Conservation (phyloP, 2,888 invertebrate genomes). For the Nephrotoma guestfalica region DNA sequence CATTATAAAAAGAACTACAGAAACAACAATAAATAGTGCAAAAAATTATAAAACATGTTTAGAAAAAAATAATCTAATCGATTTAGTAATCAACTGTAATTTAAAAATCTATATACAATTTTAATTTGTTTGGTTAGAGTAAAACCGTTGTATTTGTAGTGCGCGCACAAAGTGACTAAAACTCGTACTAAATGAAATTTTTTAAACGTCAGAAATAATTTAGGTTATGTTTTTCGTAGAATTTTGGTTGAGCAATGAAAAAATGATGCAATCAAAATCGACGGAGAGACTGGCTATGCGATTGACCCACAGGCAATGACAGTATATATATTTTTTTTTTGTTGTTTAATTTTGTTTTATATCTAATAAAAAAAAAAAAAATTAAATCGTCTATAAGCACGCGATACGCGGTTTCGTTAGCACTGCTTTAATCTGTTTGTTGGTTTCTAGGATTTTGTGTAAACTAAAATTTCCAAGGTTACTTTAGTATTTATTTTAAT, state of each 20-base stretch:
- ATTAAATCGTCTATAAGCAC: not conserved
- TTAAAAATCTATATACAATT: not conserved
- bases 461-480: not conserved
- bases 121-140: not conserved
- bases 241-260: not conserved
- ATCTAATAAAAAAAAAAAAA: not conserved
- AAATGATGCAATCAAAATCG: not conserved
- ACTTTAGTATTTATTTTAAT: not conserved
- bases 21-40: not conserved
- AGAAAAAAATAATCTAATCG: not conserved
- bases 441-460: not conserved
- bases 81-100: not conserved
- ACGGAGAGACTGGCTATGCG: not conserved
- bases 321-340: not conserved
- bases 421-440: not conserved
- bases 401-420: not conserved
- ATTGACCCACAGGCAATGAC: not conserved
- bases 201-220: not conserved
- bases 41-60: not conserved
- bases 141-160: not conserved
- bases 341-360: not conserved
- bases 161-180: not conserved
- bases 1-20: not conserved
- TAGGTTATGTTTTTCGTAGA: not conserved
- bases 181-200: not conserved